Evolutionary conservation across 1,140 invertebrate species (phyloP).

Genomic region (Mesaphorura yosii): DNA sequence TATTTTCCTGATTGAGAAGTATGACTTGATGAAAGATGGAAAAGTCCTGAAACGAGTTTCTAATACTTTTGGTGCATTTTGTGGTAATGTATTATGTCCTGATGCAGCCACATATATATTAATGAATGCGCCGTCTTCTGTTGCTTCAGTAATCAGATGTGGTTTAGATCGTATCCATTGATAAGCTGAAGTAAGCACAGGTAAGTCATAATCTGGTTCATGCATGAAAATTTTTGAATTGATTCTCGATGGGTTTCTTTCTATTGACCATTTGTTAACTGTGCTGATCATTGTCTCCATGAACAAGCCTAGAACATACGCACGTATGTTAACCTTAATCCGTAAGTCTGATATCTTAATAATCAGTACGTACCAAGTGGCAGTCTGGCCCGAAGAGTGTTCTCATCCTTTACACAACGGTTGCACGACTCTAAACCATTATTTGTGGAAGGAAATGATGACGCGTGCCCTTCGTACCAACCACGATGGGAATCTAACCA

Average conservation of each 20-base stretch:
- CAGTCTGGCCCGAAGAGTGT: background rate
- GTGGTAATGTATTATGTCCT: too few species aligned
- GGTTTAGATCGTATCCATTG: background rate
- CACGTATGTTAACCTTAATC: background rate
- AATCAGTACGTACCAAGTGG: background rate
- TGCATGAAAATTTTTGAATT: background rate
- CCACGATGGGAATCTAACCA: background rate
- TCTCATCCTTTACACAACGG: background rate
- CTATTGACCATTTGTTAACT: background rate
- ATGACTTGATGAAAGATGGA: too few species aligned
- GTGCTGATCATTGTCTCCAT: background rate
- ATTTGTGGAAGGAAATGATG: background rate
- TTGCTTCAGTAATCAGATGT: too few species aligned
- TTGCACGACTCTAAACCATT: background rate
- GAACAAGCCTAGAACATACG: background rate
- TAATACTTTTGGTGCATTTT: too few species aligned
- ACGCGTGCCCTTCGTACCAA: background rate
- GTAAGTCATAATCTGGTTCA: background rate
- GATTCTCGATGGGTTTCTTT: background rate
- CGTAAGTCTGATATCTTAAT: background rate
- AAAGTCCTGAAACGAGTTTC: too few species aligned
- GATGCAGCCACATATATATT: too few species aligned
- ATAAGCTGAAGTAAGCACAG: background rate
- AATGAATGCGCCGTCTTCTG: too few species aligned
- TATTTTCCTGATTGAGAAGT: too few species aligned